Percentiles rank a stretch among this genome's conserved stretches.
Conservation (phyloP, 2,888 invertebrate species). For the Alcis repandata region DNA sequence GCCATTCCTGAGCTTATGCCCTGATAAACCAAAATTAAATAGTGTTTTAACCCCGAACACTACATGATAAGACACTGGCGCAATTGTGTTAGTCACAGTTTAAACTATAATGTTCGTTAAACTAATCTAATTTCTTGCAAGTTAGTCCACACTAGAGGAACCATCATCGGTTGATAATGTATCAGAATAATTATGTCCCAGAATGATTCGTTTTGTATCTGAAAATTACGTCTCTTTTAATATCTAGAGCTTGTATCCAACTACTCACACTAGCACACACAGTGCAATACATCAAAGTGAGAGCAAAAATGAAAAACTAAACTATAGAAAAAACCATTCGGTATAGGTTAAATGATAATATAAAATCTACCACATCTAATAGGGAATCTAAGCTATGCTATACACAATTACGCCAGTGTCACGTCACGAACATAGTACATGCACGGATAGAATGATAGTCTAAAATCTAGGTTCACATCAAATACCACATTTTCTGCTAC, state of each 20-base stretch:
- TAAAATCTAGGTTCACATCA: slow-evolving; percentile 34
- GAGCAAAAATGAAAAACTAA: slow-evolving; percentile 47
- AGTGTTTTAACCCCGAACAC: slow-evolving; percentile 59
- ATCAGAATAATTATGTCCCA: slow-evolving; percentile 69
- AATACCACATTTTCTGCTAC: slow-evolving; percentile 24
- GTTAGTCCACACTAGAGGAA: slow-evolving; percentile 63
- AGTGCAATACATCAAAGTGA: slow-evolving; percentile 55
- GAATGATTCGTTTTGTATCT: slow-evolving; percentile 72
- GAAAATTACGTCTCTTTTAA: slow-evolving; percentile 73
- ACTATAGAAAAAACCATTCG: slow-evolving; percentile 36
- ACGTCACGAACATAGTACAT: slow-evolving; percentile 63
- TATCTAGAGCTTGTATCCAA: slow-evolving; percentile 45
- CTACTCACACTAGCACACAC: slow-evolving; percentile 43
- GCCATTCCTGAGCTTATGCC: slow-evolving; percentile 66
- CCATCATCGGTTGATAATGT: slow-evolving; percentile 65
- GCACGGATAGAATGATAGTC: slow-evolving; percentile 54
- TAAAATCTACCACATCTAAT: slow-evolving; percentile 57
- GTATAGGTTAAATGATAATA: slow-evolving; percentile 35
- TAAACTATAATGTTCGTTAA: slow-evolving; percentile 47
- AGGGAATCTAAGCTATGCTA: slow-evolving; percentile 62
- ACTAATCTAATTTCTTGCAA: slow-evolving; percentile 51
- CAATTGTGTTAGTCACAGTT: slow-evolving; percentile 71
- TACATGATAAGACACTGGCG: slow-evolving; percentile 70
- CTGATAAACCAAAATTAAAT: slow-evolving; percentile 78
- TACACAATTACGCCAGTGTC: slow-evolving; percentile 82